Evolutionary conservation across 2,888 invertebrate species (phyloP).

Genomic region (Drosophila ezoana): DNA sequence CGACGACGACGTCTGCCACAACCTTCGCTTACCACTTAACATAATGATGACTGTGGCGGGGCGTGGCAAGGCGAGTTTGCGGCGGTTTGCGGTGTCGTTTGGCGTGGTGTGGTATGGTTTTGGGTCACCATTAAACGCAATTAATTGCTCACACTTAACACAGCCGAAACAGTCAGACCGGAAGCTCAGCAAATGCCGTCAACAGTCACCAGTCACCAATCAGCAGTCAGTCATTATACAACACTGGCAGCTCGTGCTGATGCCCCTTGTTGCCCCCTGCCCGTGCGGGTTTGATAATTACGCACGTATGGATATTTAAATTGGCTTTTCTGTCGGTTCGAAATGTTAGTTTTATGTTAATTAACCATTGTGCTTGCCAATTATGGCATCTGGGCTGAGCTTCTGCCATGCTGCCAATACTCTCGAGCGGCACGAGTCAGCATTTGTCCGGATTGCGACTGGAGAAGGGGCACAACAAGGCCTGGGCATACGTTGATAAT

Average conservation of each 20-base stretch:
- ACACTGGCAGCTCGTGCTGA: conserved; percentile 7
- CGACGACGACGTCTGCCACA: conserved; percentile 42
- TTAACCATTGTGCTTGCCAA: conserved; percentile 77
- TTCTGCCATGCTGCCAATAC: conserved; percentile 8
- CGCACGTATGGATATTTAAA: conserved; percentile 76
- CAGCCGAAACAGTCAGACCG: conserved; percentile 39
- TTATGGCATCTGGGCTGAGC: conserved; percentile 49
- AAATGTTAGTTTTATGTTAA: conserved; percentile 81
- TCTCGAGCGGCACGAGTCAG: conserved; percentile 14
- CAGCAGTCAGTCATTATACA: conserved; percentile 27
- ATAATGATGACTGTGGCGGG: conserved; percentile 37
- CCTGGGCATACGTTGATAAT: conserved; percentile 4
- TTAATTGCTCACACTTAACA: conserved; percentile 57
- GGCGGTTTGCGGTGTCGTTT: background rate
- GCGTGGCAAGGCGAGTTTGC: background rate
- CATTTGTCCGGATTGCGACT: background rate
- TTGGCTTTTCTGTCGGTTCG: conserved; percentile 50
- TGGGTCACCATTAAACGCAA: conserved; percentile 52
- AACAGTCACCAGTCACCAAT: conserved; percentile 17
- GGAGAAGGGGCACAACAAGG: background rate
- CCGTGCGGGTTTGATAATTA: conserved; percentile 58
- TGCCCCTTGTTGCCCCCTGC: background rate
- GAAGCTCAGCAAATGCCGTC: conserved; percentile 20
- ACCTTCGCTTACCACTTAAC: conserved; percentile 51
- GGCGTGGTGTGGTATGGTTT: conserved; percentile 25